Evolutionary conservation across 92 coral and sea anemone genomes (phyloP).

Genomic region (Palythoa grandis): DNA sequence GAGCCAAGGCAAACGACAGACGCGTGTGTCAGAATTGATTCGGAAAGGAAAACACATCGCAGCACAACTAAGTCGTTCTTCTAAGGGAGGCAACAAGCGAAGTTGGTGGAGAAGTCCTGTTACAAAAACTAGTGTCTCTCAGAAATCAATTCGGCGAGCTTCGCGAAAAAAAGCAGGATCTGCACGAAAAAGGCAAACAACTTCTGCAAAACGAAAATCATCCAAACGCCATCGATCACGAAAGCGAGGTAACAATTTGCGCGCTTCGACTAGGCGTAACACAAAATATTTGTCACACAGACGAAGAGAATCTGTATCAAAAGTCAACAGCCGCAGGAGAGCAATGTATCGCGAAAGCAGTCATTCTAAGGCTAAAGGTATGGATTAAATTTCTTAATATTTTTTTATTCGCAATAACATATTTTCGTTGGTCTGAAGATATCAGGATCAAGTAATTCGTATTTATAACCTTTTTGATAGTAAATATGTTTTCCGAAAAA

Average conservation of each 20-base stretch:
- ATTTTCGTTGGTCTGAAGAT: not conserved
- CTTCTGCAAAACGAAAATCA: slow-evolving; percentile 5
- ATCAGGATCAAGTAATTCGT: not conserved
- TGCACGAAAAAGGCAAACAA: not conserved
- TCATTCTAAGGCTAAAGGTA: slow-evolving; percentile 7
- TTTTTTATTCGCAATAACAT: too few relatives aligned
- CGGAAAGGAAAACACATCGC: slow-evolving; percentile 5
- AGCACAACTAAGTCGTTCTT: not conserved
- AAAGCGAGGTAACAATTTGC: not conserved
- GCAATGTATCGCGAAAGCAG: not conserved
- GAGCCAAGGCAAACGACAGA: not conserved
- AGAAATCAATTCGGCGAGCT: slow-evolving; percentile 27
- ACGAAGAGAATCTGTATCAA: not conserved
- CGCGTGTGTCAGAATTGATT: not conserved
- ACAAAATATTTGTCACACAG: not conserved
- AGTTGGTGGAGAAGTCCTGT: slow-evolving; percentile 41
- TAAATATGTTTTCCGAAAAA: not conserved
- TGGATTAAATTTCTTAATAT: not conserved
- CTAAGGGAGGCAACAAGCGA: not conserved
- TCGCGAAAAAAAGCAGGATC: slow-evolving; percentile 16
- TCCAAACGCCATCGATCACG: slow-evolving; percentile 7
- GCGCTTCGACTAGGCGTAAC: not conserved
- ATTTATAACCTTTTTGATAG: not conserved
- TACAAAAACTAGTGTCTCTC: not conserved
- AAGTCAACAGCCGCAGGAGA: not conserved